Base-by-base conservation (phyloP, 1,140 invertebrate species). In the Carcinoscorpius rotundicauda region DNA sequence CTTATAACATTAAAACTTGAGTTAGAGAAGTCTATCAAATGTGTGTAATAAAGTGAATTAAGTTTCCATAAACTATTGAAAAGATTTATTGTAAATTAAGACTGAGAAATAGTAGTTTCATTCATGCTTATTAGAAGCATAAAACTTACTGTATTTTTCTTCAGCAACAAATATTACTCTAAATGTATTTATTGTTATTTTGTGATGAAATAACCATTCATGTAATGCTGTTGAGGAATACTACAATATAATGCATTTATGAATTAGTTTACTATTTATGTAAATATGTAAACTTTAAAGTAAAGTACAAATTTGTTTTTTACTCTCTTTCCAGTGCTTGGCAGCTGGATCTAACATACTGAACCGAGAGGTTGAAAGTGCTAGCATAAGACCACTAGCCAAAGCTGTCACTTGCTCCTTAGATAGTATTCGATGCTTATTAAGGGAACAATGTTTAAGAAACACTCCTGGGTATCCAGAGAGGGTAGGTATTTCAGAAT, bases 371-470 rank as follows among this genome's bases (percentile, higher is more conserved):
- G 79, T 86, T 48, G 96, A 98, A 75, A 95, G 91, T 76, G 90
- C 90, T 11, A 86, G 87, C 4, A 97, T 99, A 91, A 85, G 96
- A n/a, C 96, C 96, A 0, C 74, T 98, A 51, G 96, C 96, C 4
- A 92, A 93, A 76, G 93, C 92, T 6, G 81, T 99, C 8, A 98
- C 94, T 0, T 91, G 93, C 73, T 94, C 92, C 64, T 78, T 99
- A 66, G 95, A 98, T 76, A 91, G 87, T 66, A 87, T 99, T 4
- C 80, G 96, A 49, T 88, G 87, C 65, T 78, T 97, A 64, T 81
- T 99, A 29, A 81, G 96, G 51, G 93, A 97, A 72, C 91, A 81
- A 70, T 85, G 83, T 57, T 78, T 87, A 52, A 73, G 76, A 51
- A 80, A 79, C 68, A 74, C 78, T 10, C 77, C 75, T 55, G 73